Evolutionary conservation across 2,113 vertebrate species (phyloP).

Genomic region (Gavialis gangeticus): DNA sequence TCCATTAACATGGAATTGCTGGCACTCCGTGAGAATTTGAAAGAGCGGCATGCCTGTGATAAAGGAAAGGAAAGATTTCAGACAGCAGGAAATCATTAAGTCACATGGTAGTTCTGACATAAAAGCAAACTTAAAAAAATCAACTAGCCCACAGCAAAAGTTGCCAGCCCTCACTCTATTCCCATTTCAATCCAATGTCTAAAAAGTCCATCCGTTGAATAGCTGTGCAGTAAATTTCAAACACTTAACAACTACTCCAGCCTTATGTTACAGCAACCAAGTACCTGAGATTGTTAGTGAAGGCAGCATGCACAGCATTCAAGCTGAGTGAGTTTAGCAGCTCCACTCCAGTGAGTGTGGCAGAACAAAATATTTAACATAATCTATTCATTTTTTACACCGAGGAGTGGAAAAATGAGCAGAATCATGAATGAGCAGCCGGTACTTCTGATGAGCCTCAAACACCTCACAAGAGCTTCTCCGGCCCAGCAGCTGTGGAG

Average conservation of each 20-base stretch:
- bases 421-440: neutral
- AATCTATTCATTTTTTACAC: neutral
- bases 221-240: neutral
- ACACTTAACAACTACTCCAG: fast-evolving
- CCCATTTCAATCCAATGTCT: neutral
- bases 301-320: fast-evolving
- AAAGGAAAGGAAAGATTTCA: neutral
- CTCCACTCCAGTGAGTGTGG: neutral
- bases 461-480: neutral
- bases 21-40: neutral
- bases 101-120: neutral
- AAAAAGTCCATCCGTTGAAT: too few species aligned
- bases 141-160: neutral
- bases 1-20: too few species aligned
- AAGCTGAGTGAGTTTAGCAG: neutral
- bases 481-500: neutral
- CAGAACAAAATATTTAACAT: neutral
- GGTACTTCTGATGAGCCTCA: neutral
- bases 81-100: neutral
- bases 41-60: neutral
- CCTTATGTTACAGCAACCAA: neutral
- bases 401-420: neutral
- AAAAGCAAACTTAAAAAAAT: neutral
- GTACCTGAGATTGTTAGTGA: neutral
- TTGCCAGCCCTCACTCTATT: neutral